Evolutionary conservation across 2,888 invertebrate genomes (phyloP).

Genomic region (Emmelina monodactyla): DNA sequence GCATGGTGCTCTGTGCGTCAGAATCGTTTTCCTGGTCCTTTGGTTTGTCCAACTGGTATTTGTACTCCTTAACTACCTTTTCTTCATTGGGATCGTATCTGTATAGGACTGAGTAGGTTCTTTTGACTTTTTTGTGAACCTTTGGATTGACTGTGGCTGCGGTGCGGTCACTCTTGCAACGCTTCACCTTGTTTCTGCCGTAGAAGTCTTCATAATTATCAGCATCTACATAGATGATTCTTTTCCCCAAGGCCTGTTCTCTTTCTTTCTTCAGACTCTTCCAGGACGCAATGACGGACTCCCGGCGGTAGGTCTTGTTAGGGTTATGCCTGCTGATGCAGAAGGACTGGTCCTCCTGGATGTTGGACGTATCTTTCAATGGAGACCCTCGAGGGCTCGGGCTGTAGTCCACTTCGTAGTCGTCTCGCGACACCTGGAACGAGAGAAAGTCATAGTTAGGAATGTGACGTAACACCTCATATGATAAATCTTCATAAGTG

Average conservation of each 20-base stretch:
- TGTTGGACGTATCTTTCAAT: constrained; percentile 53
- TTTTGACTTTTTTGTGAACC: constrained; percentile 48
- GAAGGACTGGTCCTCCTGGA: constrained; percentile 46
- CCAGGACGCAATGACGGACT: constrained; percentile 61
- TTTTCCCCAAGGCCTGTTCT: constrained; percentile 52
- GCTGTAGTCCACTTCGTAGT: constrained; percentile 52
- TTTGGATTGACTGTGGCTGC: constrained; percentile 29
- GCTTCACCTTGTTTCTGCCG: constrained; percentile 51
- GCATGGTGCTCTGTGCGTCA: constrained; percentile 17
- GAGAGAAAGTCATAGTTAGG: constrained; percentile 23
- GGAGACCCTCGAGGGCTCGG: constrained; percentile 52
- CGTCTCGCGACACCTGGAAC: constrained; percentile 57
- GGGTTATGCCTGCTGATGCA: constrained; percentile 60
- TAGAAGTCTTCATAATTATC: constrained; percentile 52
- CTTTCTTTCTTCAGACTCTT: constrained; percentile 57
- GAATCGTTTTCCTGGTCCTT: constrained; percentile 23
- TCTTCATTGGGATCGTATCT: constrained; percentile 54
- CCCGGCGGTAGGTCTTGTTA: constrained; percentile 56
- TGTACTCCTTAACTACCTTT: constrained; percentile 56
- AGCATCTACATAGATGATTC: constrained; percentile 49
- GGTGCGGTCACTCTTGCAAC: constrained; percentile 54
- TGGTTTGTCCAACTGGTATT: constrained; percentile 35
- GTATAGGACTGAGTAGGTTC: constrained; percentile 55
- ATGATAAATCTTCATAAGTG: constrained; percentile 15
- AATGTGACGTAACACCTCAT: constrained; percentile 3